Evolutionary conservation across 2,113 vertebrate genomes (phyloP).

Genomic region (Ciconia stormi): DNA sequence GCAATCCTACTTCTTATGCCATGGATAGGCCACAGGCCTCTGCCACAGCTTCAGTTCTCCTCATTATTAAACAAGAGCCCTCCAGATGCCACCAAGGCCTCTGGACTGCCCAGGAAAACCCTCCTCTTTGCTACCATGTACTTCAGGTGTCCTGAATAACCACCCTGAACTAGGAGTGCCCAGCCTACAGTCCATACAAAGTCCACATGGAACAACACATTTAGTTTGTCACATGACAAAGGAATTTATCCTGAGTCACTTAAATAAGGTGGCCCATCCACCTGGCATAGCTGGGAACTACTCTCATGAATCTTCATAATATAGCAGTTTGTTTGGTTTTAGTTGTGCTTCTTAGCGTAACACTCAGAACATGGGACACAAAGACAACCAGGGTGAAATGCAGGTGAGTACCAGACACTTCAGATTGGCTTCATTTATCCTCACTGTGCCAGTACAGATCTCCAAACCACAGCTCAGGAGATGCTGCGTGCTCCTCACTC

Average conservation of each 20-base stretch:
- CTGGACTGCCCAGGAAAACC: neutral
- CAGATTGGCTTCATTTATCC: neutral
- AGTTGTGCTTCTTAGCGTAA: neutral
- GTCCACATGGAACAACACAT: neutral
- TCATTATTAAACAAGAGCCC: neutral
- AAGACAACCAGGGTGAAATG: neutral
- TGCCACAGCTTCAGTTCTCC: neutral
- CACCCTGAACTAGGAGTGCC: neutral
- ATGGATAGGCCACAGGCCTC: neutral
- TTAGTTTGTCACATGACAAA: neutral
- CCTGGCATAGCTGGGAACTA: neutral
- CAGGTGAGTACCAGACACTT: neutral
- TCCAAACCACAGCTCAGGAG: neutral
- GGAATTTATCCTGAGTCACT: neutral
- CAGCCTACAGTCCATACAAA: neutral
- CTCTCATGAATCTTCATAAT: neutral
- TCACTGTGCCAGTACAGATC: neutral
- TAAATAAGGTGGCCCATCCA: neutral
- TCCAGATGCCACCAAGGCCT: neutral
- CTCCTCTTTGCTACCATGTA: neutral
- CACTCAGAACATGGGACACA: neutral
- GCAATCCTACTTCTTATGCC: neutral
- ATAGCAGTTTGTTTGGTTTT: neutral
- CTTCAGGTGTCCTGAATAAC: neutral
- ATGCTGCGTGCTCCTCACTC: neutral